Evolutionary conservation across 2,888 invertebrate species (phyloP), one percentile per base, ranked within the genome.

Genomic region (Ecliptopera silaceata): DNA sequence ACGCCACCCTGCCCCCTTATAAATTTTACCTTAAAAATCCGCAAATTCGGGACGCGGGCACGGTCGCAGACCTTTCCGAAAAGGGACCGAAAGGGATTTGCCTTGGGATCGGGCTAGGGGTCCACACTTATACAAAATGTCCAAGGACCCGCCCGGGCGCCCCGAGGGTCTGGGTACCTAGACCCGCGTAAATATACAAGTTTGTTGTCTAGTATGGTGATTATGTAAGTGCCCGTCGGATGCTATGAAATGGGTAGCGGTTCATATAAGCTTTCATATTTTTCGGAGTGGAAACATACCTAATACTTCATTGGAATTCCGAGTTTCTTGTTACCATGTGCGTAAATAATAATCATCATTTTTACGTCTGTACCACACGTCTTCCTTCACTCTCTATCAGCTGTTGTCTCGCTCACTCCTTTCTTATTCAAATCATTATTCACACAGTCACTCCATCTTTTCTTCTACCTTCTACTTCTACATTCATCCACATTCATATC

Each of bases 11-110:
- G 74, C 75, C 79, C 81, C 83, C 86, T 82, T 87, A 90, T 90
- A 90, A 89, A 90, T 90, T 90, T 86, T 84, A 88, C 89, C 89
- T 91, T 89, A 91, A 91, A 91, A 91, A 91, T 91, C 90, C 90
- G 86, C 89, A 89, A 91, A 90, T 89, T 88, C 87, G 86, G 86
- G 80, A 74, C 80, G 75, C 75, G 68, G 86, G 88, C 85, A 88
- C 89, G 88, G 86, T 81, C 82, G 74, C 72, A 81, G 85, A 85
- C 86, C 85, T 86, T 83, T 81, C 79, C 81, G 71, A 84, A 86
- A 86, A 89, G 88, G 90, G 89, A 86, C 82, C 86, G 81, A 89
- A 89, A 89, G 88, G 90, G 90, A 89, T 90, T 91, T 90, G 86
- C 84, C 82, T 83, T 82, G 88, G 88, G 88, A 83, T 84, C 86